Evolutionary conservation across 2,888 invertebrate species (phyloP).

Genomic region (Chesias legatella): DNA sequence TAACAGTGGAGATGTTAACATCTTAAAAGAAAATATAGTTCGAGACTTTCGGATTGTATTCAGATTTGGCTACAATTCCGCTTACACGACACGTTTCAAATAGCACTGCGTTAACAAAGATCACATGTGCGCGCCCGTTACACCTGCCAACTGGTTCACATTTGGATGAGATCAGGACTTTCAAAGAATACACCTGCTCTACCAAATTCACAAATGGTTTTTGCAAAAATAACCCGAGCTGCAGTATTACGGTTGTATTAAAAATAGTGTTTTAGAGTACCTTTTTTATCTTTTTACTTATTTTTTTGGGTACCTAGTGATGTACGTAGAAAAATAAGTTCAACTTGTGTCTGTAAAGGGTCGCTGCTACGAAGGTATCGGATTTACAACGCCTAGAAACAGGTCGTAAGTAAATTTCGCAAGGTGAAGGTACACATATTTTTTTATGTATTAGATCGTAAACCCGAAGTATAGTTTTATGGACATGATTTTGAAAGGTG

Average conservation of each 20-base stretch:
- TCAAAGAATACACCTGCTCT: conserved; percentile 47
- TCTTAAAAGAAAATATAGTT: background rate
- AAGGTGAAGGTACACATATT: conserved; percentile 40
- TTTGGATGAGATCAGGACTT: conserved; percentile 56
- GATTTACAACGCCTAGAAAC: conserved; percentile 41
- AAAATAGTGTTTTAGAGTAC: too few relatives aligned
- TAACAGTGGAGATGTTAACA: background rate
- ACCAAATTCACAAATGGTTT: conserved; percentile 9
- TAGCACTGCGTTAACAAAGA: conserved; percentile 56
- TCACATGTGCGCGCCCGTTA: conserved; percentile 64
- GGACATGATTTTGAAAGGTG: conserved; percentile 52
- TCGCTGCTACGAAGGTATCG: conserved; percentile 31
- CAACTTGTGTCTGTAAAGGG: conserved; percentile 4
- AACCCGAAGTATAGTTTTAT: conserved; percentile 57
- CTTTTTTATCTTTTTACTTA: too few relatives aligned
- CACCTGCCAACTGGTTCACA: conserved; percentile 49
- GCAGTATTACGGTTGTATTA: conserved; percentile 1
- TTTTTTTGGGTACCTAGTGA: too few relatives aligned
- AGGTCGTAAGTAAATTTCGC: conserved; percentile 46
- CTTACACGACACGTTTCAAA: conserved; percentile 63
- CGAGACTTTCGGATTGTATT: background rate
- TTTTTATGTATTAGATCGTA: conserved; percentile 53
- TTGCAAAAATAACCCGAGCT: conserved; percentile 8
- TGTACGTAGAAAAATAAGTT: conserved; percentile 1
- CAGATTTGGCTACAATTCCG: conserved; percentile 44